These are phyloP conservation scores for Oncorhynchus mykiss DNA, from an alignment of 2,113 vertebrate genomes.

Conservation along the genomic window DNA sequence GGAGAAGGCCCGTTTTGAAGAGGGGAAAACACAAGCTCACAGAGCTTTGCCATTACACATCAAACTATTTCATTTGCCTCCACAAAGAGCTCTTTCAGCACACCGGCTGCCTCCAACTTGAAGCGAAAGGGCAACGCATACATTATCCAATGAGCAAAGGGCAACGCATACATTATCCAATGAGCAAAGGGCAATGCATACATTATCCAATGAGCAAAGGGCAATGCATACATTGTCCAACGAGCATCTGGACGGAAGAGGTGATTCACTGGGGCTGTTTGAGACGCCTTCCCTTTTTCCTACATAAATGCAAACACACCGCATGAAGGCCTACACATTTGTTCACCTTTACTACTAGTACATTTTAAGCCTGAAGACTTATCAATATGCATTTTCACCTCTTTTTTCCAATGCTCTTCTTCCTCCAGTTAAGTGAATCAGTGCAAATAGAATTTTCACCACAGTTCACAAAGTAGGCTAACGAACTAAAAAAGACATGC, in stretches of 20 bases:
- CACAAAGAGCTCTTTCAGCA: conserved; percentile 58
- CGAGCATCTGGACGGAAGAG: conserved; percentile 44
- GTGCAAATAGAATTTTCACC: conserved; percentile 14
- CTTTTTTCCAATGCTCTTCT: not conserved
- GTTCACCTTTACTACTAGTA: conserved; percentile 12
- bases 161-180: conserved; percentile 53
- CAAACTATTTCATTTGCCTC: conserved; percentile 60
- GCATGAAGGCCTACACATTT: not conserved
- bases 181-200: conserved; percentile 69
- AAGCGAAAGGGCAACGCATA: conserved; percentile 68
- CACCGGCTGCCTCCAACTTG: conserved; percentile 41
- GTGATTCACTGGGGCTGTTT: not conserved
- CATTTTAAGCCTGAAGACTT: conserved; percentile 25
- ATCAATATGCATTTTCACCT: not conserved
- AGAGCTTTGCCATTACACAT: conserved; percentile 70
- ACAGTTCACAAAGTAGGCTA: conserved; percentile 6
- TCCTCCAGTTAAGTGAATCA: not conserved
- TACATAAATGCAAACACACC: not conserved
- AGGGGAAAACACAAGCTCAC: conserved; percentile 53
- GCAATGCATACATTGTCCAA: conserved; percentile 53
- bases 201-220: conserved; percentile 68
- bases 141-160: conserved; percentile 68
- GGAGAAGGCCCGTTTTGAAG: conserved; percentile 1
- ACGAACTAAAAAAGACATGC: not conserved
- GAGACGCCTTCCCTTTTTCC: not conserved